Conservation (phyloP, 2,797 vertebrate species). For the Pangasius sanitwongsei region DNA sequence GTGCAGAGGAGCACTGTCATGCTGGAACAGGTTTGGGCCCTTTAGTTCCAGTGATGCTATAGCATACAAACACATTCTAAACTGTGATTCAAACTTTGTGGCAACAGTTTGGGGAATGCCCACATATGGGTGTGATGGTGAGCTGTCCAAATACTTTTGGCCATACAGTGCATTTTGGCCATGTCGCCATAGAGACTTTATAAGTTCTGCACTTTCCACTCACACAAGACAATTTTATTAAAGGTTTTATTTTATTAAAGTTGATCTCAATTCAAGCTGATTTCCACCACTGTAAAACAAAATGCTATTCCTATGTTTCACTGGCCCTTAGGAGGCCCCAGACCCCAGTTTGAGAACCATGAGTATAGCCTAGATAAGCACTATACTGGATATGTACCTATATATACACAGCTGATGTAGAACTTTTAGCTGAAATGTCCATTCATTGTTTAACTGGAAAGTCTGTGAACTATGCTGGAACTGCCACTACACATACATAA, state of each 20-base stretch:
- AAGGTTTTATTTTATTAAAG: too few relatives aligned
- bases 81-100: neutral
- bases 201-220: too few relatives aligned
- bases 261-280: neutral
- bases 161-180: neutral
- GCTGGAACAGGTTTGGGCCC: neutral
- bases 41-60: neutral
- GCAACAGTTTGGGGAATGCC: neutral
- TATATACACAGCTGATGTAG: neutral
- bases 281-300: neutral
- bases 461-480: neutral
- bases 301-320: neutral
- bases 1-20: neutral
- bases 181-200: too few relatives aligned
- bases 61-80: neutral
- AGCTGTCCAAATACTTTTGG: neutral
- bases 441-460: neutral
- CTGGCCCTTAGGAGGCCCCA: neutral
- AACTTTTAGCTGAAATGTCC: neutral
- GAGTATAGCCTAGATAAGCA: neutral
- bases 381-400: neutral
- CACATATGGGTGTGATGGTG: neutral
- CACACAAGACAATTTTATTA: too few relatives aligned
- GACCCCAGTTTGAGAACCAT: neutral
- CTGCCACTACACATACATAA: neutral